Base-by-base conservation (phyloP, 2,113 vertebrate genomes). In the Rhipidura dahli region DNA sequence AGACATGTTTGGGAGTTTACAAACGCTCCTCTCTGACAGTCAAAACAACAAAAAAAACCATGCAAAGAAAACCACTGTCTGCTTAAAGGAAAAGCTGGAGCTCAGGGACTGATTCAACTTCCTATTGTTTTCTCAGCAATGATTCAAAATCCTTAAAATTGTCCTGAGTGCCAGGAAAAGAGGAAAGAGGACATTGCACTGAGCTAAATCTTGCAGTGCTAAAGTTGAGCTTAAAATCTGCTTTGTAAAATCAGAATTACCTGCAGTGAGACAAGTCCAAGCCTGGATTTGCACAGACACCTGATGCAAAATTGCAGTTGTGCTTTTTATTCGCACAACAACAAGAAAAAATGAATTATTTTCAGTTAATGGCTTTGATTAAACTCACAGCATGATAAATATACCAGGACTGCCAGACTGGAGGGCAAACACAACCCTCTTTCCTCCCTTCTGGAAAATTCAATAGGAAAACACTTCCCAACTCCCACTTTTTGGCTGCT, bases 41-140 rank as follows among this genome's bases (percentile, higher is more conserved):
- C 92, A 93, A 88, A 96, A 90, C 80, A 96, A 66, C 35, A 54
- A 13, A 80, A 66, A 61, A 40, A 35, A 18, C 4, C 10, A 59
- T 33, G 69, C 80, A 75, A 81, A 94, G 85, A 88, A 96, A 90
- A 76, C 28, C 92, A 39, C 73, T 56, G 54, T 3, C 24, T 83
- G 63, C 87, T 83, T 60, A 78, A 83, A 73, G 88, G 92, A 90
- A 90, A 90, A 91, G 63, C 63, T 18, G 70, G 49, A 86, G 76
- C 85, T 64, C 44, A 20, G 76, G 76, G 85, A 83, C 76, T 79
- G 79, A 93, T 90, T 94, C 60, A 82, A 72, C 69, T 75, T 49
- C 92, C 95, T 57, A 95, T 94, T 95, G 96, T 94, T 90, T 93
- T 83, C 80, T 27, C 60, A 57, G 83, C 13, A 15, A 84, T 84